Conservation (phyloP, 2,113 vertebrate species). For the Herpetotheres cachinnans region DNA sequence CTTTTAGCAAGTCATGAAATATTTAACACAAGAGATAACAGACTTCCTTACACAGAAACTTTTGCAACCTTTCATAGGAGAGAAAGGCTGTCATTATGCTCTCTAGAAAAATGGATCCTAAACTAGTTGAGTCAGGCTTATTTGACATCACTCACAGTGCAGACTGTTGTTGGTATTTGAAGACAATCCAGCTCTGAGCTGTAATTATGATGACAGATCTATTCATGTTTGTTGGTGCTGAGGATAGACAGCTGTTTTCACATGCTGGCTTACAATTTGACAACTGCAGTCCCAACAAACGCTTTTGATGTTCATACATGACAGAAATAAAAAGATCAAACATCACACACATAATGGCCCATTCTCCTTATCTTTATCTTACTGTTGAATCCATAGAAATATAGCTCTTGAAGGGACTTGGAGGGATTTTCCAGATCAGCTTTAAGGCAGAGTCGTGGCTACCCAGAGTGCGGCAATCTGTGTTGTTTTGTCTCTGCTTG, state of each 20-base stretch:
- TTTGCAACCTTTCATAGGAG: neutral
- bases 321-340: slow-evolving; percentile 19
- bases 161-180: slow-evolving; percentile 53
- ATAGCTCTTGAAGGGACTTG: neutral
- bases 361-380: neutral
- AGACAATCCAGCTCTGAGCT: slow-evolving; percentile 57
- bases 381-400: neutral
- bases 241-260: slow-evolving; percentile 63
- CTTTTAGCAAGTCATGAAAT: neutral
- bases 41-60: neutral
- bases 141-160: slow-evolving; percentile 15
- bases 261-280: slow-evolving; percentile 50
- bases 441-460: neutral
- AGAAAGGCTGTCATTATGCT: neutral
- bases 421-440: neutral
- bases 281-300: slow-evolving; percentile 49
- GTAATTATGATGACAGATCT: slow-evolving; percentile 59
- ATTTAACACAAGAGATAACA: neutral
- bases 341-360: neutral
- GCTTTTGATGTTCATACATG: slow-evolving; percentile 27
- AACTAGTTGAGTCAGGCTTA: slow-evolving; percentile 50
- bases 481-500: neutral
- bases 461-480: neutral
- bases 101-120: slow-evolving; percentile 1
- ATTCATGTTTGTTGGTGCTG: slow-evolving; percentile 52